Percentiles rank a stretch among this genome's conserved stretches.
These are phyloP conservation scores for Carcinoscorpius rotundicauda DNA, from an alignment of 1,140 invertebrate species.

Conservation along the genomic window DNA sequence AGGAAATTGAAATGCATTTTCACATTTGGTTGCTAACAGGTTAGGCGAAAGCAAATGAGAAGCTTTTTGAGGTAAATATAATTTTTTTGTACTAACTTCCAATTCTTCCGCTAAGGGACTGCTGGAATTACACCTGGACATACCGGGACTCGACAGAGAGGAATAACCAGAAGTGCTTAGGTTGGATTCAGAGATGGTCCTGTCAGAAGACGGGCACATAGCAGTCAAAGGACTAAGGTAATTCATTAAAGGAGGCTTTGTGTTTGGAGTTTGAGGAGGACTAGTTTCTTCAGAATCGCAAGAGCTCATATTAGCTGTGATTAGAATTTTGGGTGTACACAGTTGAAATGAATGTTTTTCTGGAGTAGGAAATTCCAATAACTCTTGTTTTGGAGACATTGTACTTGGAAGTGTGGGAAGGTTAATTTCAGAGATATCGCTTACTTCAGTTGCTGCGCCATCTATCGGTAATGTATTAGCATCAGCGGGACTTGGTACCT, in stretches of 20 bases:
- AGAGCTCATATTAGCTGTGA: constrained; percentile 57
- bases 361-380: background rate
- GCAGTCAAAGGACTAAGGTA: constrained; percentile 1
- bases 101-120: constrained; percentile 6
- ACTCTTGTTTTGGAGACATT: no score
- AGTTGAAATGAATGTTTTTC: constrained; percentile 43
- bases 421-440: background rate
- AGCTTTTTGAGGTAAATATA: background rate
- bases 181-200: constrained; percentile 16
- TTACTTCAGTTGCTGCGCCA: constrained; percentile 1
- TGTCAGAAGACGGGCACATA: background rate
- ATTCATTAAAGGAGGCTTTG: background rate
- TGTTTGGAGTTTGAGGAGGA: constrained; percentile 23
- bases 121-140: constrained; percentile 14
- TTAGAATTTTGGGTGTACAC: constrained; percentile 55
- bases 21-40: background rate
- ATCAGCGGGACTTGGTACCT: background rate
- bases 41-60: background rate
- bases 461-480: background rate
- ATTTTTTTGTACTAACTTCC: background rate
- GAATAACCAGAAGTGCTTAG: constrained; percentile 19
- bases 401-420: background rate
- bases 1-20: background rate
- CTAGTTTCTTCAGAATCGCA: constrained; percentile 53
- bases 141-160: constrained; percentile 13